Conservation (phyloP, 2,797 vertebrate species). For the Sebastes aleutianus region DNA sequence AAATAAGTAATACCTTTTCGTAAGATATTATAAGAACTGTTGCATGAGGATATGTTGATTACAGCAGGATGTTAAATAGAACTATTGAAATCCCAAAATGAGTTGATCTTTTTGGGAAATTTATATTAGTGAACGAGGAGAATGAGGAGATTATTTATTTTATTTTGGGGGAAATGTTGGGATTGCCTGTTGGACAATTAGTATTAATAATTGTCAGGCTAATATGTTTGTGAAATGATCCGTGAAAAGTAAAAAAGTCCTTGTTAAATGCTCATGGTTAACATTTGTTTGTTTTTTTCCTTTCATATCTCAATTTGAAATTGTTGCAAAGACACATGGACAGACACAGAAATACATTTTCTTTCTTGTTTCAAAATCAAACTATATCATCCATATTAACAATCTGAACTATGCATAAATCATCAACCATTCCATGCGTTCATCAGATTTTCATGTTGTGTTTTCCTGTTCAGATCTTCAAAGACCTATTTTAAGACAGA, state of each 20-base stretch:
- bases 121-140: neutral
- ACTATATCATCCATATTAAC: slow-evolving; percentile 2
- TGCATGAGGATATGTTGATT: neutral
- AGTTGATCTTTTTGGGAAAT: neutral
- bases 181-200: neutral
- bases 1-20: too few species aligned
- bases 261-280: neutral
- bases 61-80: neutral
- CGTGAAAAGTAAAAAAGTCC: neutral
- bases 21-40: too few species aligned
- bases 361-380: neutral
- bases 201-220: neutral
- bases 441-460: slow-evolving; percentile 18
- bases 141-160: neutral
- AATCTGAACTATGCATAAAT: slow-evolving; percentile 30
- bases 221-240: neutral
- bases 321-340: neutral
- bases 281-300: neutral
- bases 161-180: neutral
- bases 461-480: slow-evolving; percentile 50
- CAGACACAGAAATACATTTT: neutral
- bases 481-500: slow-evolving; percentile 50
- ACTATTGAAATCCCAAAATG: neutral
- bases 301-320: neutral
- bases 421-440: slow-evolving; percentile 20